These are phyloP conservation scores for Mimas tiliae DNA, from an alignment of 2,888 invertebrate genomes.

Conservation along the genomic window DNA sequence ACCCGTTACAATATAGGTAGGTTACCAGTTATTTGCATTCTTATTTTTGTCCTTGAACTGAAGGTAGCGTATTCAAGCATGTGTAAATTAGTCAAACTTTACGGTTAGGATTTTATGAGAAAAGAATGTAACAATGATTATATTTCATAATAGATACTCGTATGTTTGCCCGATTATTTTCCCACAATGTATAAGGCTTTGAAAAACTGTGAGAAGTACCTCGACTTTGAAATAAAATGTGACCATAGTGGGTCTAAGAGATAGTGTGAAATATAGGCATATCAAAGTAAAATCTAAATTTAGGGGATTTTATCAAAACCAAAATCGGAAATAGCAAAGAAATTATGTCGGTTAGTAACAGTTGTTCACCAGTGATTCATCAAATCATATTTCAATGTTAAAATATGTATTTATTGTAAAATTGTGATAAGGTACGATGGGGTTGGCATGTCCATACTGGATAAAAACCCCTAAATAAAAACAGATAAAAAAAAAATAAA, in stretches of 20 bases:
- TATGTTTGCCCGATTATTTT: conserved; percentile 8
- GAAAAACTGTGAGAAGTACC: neutral
- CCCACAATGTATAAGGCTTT: neutral
- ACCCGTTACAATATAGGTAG: neutral
- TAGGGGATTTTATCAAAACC: too few relatives aligned
- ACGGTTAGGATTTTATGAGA: neutral
- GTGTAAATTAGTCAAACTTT: conserved; percentile 3
- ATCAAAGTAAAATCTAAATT: neutral
- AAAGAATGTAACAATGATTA: conserved; percentile 7
- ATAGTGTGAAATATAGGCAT: neutral
- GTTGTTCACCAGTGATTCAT: too few relatives aligned
- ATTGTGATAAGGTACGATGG: too few relatives aligned
- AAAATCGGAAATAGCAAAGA: too few relatives aligned
- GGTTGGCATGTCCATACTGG: too few relatives aligned
- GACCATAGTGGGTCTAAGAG: neutral
- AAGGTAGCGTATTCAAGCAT: neutral
- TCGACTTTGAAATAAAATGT: conserved; percentile 13
- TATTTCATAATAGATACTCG: conserved; percentile 7
- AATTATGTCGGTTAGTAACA: too few relatives aligned
- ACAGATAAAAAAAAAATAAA: too few relatives aligned
- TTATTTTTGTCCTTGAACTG: conserved; percentile 5
- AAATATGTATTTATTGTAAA: too few relatives aligned
- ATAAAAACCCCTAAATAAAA: too few relatives aligned
- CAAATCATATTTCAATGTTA: too few relatives aligned
- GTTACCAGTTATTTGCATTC: neutral